Percentiles rank a stretch among this genome's conserved stretches.
Evolutionary conservation across 2,113 vertebrate genomes (phyloP).

Genomic region (Podilymbus podiceps): DNA sequence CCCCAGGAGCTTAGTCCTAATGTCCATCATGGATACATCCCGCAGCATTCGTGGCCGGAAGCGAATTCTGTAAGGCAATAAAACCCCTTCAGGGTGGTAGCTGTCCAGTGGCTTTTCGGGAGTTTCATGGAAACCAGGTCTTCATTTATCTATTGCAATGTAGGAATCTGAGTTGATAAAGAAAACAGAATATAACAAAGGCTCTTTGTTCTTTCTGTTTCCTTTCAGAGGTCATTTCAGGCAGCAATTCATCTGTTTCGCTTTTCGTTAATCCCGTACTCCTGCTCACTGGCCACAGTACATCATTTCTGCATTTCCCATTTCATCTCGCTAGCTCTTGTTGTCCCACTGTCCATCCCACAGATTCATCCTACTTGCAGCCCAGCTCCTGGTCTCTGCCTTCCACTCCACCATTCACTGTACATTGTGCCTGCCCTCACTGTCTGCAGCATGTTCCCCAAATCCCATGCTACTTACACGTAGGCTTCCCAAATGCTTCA

Average conservation of each 20-base stretch:
- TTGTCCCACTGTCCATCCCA: background rate
- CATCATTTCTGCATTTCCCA: background rate
- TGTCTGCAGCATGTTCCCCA: background rate
- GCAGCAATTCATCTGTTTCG: background rate
- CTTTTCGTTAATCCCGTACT: background rate
- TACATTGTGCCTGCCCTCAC: background rate
- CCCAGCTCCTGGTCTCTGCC: background rate
- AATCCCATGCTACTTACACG: background rate
- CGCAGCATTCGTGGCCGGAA: slow-evolving; percentile 85
- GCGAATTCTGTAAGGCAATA: slow-evolving; percentile 76
- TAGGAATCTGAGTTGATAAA: background rate
- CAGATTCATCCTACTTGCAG: background rate
- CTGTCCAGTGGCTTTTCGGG: background rate
- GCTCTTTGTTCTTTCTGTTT: background rate
- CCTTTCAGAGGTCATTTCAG: background rate
- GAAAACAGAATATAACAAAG: background rate
- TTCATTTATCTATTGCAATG: background rate
- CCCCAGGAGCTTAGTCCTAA: slow-evolving; percentile 82
- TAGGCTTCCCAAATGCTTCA: background rate
- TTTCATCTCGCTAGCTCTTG: background rate
- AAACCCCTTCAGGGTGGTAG: background rate
- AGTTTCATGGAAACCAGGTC: background rate
- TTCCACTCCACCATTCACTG: background rate
- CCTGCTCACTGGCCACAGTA: background rate
- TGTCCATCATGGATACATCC: slow-evolving; percentile 84